Percentiles rank a stretch among this genome's conserved stretches.
Conservation (phyloP, 2,113 vertebrate species). For the Cyanoderma ruficeps region DNA sequence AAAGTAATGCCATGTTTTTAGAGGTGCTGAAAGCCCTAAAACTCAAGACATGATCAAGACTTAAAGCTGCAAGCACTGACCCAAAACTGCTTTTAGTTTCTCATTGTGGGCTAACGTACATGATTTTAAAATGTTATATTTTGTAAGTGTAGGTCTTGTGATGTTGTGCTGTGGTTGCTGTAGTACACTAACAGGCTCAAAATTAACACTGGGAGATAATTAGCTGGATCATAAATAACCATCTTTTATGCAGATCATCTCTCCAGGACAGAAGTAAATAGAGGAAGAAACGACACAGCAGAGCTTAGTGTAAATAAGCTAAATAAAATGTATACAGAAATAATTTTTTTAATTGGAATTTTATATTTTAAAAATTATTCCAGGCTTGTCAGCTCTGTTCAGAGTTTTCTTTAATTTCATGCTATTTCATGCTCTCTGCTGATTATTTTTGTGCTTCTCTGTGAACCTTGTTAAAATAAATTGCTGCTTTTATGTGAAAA, state of each 20-base stretch:
- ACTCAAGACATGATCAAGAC: background rate
- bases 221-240: background rate
- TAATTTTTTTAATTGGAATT: background rate
- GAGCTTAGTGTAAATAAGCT: background rate
- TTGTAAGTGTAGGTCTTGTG: background rate
- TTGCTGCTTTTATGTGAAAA: conserved; percentile 47
- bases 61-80: background rate
- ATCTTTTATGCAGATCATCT: background rate
- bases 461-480: conserved; percentile 56
- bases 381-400: background rate
- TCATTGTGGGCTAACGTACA: background rate
- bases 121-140: background rate
- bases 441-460: conserved; percentile 34
- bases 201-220: conserved; percentile 8
- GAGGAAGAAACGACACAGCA: background rate
- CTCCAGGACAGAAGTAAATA: background rate
- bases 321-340: background rate
- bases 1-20: background rate
- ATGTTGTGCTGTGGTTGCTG: background rate
- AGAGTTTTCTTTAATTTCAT: conserved; percentile 26
- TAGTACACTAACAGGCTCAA: background rate
- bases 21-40: background rate
- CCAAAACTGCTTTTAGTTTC: background rate
- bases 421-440: conserved; percentile 22
- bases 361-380: background rate